phyloP scores from a whole-genome alignment of 2,888 invertebrate genomes.

The Amitus sp. region DNA sequence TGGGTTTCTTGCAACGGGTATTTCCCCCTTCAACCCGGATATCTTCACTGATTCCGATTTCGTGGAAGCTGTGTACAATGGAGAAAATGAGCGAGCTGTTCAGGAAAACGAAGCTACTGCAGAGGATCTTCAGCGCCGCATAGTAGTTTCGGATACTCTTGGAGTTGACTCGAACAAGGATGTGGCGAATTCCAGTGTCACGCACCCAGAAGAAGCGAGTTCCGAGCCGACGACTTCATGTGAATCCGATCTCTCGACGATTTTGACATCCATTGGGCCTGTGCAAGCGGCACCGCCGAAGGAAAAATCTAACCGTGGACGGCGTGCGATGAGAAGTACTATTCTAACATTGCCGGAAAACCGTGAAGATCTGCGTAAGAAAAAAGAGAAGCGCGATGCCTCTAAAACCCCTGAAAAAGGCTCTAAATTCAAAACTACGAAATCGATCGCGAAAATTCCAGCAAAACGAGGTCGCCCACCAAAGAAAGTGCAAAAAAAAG shows the following conservation, averaged over 20 bases:
- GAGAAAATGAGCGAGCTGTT: background rate
- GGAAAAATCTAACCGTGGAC: conserved; percentile 8
- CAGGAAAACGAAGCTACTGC: background rate
- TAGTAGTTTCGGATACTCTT: background rate
- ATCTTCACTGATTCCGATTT: conserved; percentile 34
- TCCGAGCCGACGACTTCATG: background rate
- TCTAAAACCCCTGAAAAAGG: background rate
- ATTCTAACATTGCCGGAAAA: conserved; percentile 1
- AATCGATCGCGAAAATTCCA: background rate
- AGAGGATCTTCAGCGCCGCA: background rate
- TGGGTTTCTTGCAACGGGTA: conserved; percentile 23
- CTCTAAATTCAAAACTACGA: background rate
- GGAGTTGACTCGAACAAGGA: background rate
- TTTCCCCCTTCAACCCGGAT: conserved; percentile 30
- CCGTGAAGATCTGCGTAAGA: too few relatives aligned
- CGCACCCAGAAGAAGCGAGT: background rate
- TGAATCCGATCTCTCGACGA: background rate
- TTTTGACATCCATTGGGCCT: conserved; percentile 6
- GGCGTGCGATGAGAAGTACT: conserved; percentile 10
- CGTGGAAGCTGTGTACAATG: conserved; percentile 25
- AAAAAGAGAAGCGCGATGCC: background rate
- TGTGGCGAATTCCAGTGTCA: background rate
- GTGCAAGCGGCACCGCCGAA: conserved; percentile 7
- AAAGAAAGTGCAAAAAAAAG: background rate
- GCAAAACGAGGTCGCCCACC: conserved; percentile 3